phyloP scores from a whole-genome alignment of 2,797 vertebrate genomes.

The Lepus oiostolus region DNA sequence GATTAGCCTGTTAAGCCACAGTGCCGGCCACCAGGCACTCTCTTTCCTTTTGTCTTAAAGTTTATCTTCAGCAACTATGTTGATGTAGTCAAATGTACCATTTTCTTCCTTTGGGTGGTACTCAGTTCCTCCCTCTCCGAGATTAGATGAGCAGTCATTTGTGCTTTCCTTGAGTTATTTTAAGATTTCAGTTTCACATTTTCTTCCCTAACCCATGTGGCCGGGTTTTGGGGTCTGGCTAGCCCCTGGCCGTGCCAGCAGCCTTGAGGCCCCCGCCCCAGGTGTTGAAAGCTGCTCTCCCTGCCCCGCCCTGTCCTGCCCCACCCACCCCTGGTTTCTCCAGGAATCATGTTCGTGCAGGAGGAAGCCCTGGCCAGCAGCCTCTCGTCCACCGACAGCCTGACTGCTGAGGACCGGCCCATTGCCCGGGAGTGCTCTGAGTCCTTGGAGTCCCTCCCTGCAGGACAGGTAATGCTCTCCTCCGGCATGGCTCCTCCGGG shows the following conservation, averaged over 20 bases:
- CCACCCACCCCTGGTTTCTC: slow-evolving; percentile 70
- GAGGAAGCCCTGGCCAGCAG: slow-evolving; percentile 91
- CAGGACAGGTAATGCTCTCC: slow-evolving; percentile 87
- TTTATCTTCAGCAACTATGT: not conserved
- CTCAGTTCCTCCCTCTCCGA: slow-evolving; percentile 27
- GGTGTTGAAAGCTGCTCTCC: slow-evolving; percentile 76
- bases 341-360: slow-evolving; percentile 83
- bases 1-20: too few relatives aligned
- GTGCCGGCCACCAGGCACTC: not conserved
- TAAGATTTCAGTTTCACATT: slow-evolving; percentile 39
- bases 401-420: slow-evolving; percentile 90
- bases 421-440: slow-evolving; percentile 90
- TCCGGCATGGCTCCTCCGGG: not conserved
- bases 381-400: slow-evolving; percentile 86
- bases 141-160: slow-evolving; percentile 21
- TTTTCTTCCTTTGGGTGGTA: slow-evolving; percentile 26
- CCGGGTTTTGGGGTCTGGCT: slow-evolving; percentile 50
- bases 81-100: not conserved
- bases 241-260: not conserved
- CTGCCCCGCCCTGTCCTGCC: slow-evolving; percentile 19
- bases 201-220: not conserved
- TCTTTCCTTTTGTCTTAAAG: not conserved
- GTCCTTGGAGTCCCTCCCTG: slow-evolving; percentile 86
- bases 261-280: not conserved
- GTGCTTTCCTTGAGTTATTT: slow-evolving; percentile 8